Base-by-base conservation (phyloP, 2,797 vertebrate species). In the Coranthus polyacanthus region DNA sequence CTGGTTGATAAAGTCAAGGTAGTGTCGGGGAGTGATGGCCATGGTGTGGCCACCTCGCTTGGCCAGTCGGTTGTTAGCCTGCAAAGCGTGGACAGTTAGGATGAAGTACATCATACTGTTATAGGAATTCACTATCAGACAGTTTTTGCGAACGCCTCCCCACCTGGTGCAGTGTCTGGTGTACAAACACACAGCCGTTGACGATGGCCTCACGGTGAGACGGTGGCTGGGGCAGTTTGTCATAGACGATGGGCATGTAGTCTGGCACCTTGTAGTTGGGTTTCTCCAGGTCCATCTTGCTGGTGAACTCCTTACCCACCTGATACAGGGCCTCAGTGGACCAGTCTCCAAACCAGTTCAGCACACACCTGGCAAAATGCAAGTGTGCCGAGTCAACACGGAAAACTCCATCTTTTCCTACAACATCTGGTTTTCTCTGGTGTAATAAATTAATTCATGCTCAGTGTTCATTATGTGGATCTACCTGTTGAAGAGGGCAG, bases 341-440 rank as follows among this genome's bases (percentile, higher is more conserved):
- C 98, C 98, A 99, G 87, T 99, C 98, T 58, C 98, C 98, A 91
- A 99, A 99, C 98, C 98, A 99, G 82, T 99, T 99, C 89, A 99
- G 78, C 82, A 99, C 98, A 81, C 98, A 99, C 75, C 98, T 99
- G 81, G 15, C 13, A 66, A 11, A 0, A 47, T 5, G 41, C 3
- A 9, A 56, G 18, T 29, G 9, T 2, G 43, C 50, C 13, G 3
- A 32, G 32, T 66, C 4, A 76, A 44, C 22, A 26, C 0, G 37
- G n/a, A 32, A 45, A 24, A 32, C 0, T 6, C 2, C 2, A 50
- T 21, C 29, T 18, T 17, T 18, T 9, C 12, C 4, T 13, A 26
- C 3, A 32, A 10, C 10, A 9, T 3, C 29, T 2, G 2, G 7
- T 32, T 32, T 37, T 52, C 2, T 50, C 12, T 42, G 10, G 42